Percentiles rank a stretch among this genome's conserved stretches.
Conservation (phyloP, 2,113 vertebrate species). For the Embiotoca jacksoni region DNA sequence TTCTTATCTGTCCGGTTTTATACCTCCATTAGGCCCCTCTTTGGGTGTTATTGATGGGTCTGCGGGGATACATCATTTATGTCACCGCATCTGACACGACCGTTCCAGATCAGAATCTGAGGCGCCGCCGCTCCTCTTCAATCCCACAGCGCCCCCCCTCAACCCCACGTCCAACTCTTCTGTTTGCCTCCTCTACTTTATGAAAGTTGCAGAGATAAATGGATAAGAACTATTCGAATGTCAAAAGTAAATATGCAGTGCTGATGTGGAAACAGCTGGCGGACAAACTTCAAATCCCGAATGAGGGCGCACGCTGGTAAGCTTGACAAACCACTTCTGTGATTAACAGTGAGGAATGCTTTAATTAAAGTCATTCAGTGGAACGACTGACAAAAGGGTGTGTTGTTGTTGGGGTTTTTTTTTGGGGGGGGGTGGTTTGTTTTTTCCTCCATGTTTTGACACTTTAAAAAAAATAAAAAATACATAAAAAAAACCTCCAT, state of each 20-base stretch:
- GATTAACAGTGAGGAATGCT: constrained; percentile 38
- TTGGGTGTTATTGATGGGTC: constrained; percentile 83
- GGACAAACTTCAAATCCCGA: constrained; percentile 44
- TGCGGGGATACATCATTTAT: constrained; percentile 83
- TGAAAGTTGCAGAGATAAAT: constrained; percentile 34
- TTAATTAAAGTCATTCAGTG: constrained; percentile 15
- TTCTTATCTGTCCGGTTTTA: constrained; percentile 84
- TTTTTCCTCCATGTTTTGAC: not conserved
- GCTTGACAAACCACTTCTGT: constrained; percentile 29
- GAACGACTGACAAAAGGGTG: constrained; percentile 6
- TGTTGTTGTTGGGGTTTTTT: not conserved
- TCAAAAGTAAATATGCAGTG: constrained; percentile 13
- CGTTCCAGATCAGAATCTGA: constrained; percentile 73
- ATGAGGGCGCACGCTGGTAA: constrained; percentile 10
- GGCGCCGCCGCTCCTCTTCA: constrained; percentile 32
- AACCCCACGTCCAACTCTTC: not conserved
- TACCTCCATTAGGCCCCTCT: constrained; percentile 81
- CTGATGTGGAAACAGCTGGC: constrained; percentile 52
- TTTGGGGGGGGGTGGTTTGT: not conserved
- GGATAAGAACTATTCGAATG: constrained; percentile 33
- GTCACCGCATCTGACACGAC: constrained; percentile 72
- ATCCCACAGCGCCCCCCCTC: constrained; percentile 5
- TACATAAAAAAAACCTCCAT: too few relatives aligned
- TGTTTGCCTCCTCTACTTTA: constrained; percentile 8
- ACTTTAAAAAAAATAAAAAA: too few relatives aligned